phyloP scores from a whole-genome alignment of 2,888 invertebrate species.

The Aricia artaxerxes region DNA sequence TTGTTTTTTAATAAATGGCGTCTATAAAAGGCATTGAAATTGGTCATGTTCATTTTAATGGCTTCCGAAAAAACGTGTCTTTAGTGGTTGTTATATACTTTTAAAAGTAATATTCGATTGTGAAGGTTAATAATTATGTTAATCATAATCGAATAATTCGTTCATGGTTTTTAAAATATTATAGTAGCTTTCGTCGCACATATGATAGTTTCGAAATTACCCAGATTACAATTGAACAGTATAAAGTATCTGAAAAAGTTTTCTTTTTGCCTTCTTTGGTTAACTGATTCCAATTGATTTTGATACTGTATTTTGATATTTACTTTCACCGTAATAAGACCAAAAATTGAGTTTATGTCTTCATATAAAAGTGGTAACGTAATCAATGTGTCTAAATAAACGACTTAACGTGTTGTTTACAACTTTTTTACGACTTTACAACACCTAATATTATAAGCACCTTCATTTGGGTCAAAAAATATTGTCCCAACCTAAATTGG shows the following conservation, averaged over 20 bases:
- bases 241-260: no score
- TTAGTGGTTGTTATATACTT: not conserved
- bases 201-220: no score
- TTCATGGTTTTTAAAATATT: no score
- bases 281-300: no score
- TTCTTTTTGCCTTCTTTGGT: no score
- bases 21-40: not conserved
- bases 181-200: no score
- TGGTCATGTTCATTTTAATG: not conserved
- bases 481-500: not conserved
- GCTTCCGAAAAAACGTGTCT: not conserved
- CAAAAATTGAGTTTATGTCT: not conserved
- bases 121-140: no score
- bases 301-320: not conserved
- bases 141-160: no score
- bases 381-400: constrained; percentile 2
- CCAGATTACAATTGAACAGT: no score
- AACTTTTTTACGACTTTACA: not conserved
- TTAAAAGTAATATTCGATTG: not conserved
- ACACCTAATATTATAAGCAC: not conserved
- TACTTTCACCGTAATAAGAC: not conserved
- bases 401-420: not conserved
- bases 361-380: not conserved
- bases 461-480: not conserved
- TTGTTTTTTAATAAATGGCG: not conserved